phyloP scores from a whole-genome alignment of 92 coral and sea anemone species.

The Montipora capitata region DNA sequence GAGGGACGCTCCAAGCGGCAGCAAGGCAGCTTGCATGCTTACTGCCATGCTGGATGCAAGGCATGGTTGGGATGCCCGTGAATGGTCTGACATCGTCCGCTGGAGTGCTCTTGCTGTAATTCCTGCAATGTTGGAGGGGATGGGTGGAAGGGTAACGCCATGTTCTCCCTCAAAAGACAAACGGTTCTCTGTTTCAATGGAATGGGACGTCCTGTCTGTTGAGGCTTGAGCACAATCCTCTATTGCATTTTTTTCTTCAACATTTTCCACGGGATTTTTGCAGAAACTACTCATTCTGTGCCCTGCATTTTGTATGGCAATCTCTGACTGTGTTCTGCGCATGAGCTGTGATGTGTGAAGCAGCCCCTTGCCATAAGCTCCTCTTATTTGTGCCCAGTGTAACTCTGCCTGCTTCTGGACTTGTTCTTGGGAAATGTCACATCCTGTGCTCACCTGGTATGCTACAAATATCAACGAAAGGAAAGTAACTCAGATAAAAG shows the following conservation, averaged over 20 bases:
- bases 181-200: not conserved
- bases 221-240: not conserved
- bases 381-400: conserved; percentile 35
- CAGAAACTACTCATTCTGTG: not conserved
- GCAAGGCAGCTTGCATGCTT: conserved; percentile 30
- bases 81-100: not conserved
- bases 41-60: conserved; percentile 36
- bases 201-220: not conserved
- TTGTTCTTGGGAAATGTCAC: conserved; percentile 1
- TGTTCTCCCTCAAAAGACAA: not conserved
- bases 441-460: not conserved
- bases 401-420: conserved; percentile 37
- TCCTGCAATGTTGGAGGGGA: conserved; percentile 13
- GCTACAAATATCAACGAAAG: not conserved
- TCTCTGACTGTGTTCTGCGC: not conserved
- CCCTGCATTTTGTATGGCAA: not conserved
- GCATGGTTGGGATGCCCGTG: not conserved
- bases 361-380: not conserved
- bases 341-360: conserved; percentile 9
- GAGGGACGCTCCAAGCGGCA: conserved; percentile 46
- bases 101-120: not conserved
- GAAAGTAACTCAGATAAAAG: not conserved
- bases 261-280: conserved; percentile 41
- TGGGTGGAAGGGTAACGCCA: conserved; percentile 14
- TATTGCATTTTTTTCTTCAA: not conserved